These are phyloP conservation scores for Lerista edwardsae DNA, from an alignment of 2,797 vertebrate genomes.

Conservation along the genomic window DNA sequence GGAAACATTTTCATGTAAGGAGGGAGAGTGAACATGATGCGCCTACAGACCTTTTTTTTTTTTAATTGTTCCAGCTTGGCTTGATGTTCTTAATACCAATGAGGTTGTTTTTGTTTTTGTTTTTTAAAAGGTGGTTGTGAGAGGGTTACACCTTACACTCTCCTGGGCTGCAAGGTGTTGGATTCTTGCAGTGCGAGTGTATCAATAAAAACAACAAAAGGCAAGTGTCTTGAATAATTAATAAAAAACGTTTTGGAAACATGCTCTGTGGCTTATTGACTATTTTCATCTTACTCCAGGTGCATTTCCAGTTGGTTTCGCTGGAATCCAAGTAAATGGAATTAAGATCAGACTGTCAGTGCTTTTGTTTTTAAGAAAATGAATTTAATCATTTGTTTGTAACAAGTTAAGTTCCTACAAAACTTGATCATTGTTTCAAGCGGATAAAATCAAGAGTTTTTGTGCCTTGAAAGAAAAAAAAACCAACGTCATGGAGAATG, in stretches of 20 bases:
- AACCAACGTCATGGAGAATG: too few species aligned
- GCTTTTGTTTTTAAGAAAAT: background rate
- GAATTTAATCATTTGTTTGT: background rate
- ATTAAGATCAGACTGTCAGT: background rate
- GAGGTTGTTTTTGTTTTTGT: too few species aligned
- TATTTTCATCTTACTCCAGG: background rate
- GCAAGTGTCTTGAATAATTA: slow-evolving; percentile 54
- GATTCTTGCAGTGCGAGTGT: slow-evolving; percentile 43
- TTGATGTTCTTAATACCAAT: background rate
- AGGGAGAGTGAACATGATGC: accelerated
- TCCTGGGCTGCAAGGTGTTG: background rate
- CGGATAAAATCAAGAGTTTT: too few species aligned
- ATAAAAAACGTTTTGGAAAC: slow-evolving; percentile 63
- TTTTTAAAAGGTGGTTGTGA: background rate
- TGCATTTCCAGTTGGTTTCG: accelerated
- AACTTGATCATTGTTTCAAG: too few species aligned
- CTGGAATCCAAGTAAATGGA: background rate
- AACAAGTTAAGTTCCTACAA: too few species aligned
- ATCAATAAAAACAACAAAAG: slow-evolving; percentile 10
- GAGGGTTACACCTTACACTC: accelerated
- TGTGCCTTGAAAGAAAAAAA: too few species aligned
- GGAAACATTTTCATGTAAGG: background rate
- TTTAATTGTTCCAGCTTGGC: background rate
- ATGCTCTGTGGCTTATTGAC: background rate
- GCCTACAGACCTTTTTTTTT: background rate